A percentile compares a stretch with the other conserved stretches of the same genome.
Conservation (phyloP, 2,113 vertebrate genomes). For the Gulo gulo region DNA sequence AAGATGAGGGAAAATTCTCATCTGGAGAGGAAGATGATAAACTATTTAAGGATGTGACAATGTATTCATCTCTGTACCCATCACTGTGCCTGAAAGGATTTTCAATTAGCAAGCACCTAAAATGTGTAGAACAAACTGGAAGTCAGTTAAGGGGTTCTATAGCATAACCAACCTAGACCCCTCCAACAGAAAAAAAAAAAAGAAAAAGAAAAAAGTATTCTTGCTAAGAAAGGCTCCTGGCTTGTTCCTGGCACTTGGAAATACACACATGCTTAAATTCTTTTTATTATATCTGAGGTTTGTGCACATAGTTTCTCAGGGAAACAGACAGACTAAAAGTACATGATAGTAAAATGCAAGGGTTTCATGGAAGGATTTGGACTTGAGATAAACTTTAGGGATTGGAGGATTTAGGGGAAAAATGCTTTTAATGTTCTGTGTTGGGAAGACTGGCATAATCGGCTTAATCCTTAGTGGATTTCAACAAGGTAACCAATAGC, state of each 20-base stretch:
- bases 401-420: neutral
- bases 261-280: neutral
- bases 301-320: neutral
- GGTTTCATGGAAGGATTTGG: neutral
- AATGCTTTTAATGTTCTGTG: neutral
- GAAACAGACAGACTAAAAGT: neutral
- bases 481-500: neutral
- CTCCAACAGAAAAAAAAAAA: neutral
- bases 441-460: neutral
- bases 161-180: neutral
- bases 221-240: neutral
- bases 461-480: neutral
- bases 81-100: neutral
- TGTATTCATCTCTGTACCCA: neutral
- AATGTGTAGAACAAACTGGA: neutral
- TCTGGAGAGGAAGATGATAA: slow-evolving; percentile 31
- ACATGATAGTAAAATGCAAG: neutral
- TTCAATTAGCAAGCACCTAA: slow-evolving; percentile 24
- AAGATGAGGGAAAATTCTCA: neutral
- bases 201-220: neutral
- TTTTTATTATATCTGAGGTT: neutral
- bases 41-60: slow-evolving; percentile 32
- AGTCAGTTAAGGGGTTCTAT: neutral
- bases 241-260: neutral
- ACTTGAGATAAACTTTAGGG: slow-evolving; percentile 23